A percentile compares a stretch with the other conserved stretches of the same genome.
phyloP scores from a whole-genome alignment of 2,888 invertebrate genomes.

The Acleris cristana region DNA sequence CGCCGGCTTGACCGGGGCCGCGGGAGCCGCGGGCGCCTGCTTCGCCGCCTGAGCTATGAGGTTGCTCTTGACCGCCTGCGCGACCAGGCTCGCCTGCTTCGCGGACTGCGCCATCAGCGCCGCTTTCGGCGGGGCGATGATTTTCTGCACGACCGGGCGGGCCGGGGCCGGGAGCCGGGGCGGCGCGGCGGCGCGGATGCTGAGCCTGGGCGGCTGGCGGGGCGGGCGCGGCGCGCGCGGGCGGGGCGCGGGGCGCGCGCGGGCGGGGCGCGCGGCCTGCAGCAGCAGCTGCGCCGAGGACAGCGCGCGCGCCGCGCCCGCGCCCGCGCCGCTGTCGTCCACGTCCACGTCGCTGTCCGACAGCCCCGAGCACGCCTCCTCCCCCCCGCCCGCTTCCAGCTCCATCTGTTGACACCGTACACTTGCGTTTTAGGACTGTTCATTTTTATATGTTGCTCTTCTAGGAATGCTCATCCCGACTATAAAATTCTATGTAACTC shows the following conservation, averaged over 20 bases:
- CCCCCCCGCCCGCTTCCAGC: constrained; percentile 57
- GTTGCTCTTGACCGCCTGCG: constrained; percentile 52
- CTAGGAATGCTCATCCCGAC: too few species aligned
- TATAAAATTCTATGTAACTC: too few species aligned
- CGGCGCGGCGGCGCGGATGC: too few species aligned
- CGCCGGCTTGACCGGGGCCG: constrained; percentile 42
- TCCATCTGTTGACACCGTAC: constrained; percentile 49
- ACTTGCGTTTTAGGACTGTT: too few species aligned
- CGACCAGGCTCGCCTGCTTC: constrained; percentile 58
- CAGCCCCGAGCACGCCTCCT: constrained; percentile 64
- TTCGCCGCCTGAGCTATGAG: constrained; percentile 41
- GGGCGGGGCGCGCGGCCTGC: constrained; percentile 59
- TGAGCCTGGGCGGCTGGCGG: background rate
- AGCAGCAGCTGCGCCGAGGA: constrained; percentile 74
- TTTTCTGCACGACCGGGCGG: constrained; percentile 29
- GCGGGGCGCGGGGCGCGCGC: constrained; percentile 46
- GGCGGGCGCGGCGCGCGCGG: constrained; percentile 59
- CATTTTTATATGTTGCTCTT: too few species aligned
- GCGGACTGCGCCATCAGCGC: constrained; percentile 60
- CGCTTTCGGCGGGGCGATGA: constrained; percentile 41
- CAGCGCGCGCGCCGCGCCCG: constrained; percentile 53
- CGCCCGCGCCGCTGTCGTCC: constrained; percentile 59
- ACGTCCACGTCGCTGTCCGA: constrained; percentile 79
- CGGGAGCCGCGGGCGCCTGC: constrained; percentile 28
- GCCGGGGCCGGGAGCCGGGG: background rate